Percentiles rank a stretch among this genome's conserved stretches.
Conservation (phyloP, 2,888 invertebrate species). For the Blastobasis lacticolella region DNA sequence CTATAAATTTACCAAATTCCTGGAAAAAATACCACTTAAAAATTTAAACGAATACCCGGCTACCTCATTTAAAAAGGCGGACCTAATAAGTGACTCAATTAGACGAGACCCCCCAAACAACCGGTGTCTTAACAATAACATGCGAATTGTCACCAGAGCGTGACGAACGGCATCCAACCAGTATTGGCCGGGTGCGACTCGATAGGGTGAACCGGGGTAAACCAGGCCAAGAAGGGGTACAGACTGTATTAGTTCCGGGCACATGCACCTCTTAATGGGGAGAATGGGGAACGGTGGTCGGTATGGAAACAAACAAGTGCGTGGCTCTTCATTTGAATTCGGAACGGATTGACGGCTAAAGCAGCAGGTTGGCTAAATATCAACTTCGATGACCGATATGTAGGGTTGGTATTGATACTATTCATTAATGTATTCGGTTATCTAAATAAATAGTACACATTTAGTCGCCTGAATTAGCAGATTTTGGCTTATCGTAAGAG, state of each 20-base stretch:
- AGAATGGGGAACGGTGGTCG: slow-evolving; percentile 19
- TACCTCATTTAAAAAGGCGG: not conserved
- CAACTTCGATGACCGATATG: no score
- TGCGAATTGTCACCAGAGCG: slow-evolving; percentile 27
- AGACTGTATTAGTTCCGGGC: slow-evolving; percentile 47
- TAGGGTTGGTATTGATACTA: no score
- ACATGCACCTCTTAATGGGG: slow-evolving; percentile 45
- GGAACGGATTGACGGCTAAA: slow-evolving; percentile 15
- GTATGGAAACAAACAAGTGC: slow-evolving; percentile 34
- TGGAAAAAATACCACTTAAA: no score
- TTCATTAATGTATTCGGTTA: no score
- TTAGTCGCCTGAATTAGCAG: no score
- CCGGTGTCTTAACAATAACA: slow-evolving; percentile 26
- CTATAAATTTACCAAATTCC: no score
- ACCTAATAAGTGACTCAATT: not conserved
- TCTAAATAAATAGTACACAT: no score
- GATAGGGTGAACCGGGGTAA: not conserved
- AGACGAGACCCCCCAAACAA: not conserved
- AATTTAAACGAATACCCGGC: no score
- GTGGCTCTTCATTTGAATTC: slow-evolving; percentile 41
- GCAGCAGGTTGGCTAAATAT: not conserved
- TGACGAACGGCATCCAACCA: slow-evolving; percentile 39
- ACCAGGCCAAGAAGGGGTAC: slow-evolving; percentile 15
- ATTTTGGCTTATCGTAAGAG: no score
- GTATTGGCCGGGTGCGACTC: slow-evolving; percentile 8